Percentiles rank a stretch among this genome's conserved stretches.
These are phyloP conservation scores for Dorcus hopei DNA, from an alignment of 2,888 invertebrate genomes.

Conservation along the genomic window DNA sequence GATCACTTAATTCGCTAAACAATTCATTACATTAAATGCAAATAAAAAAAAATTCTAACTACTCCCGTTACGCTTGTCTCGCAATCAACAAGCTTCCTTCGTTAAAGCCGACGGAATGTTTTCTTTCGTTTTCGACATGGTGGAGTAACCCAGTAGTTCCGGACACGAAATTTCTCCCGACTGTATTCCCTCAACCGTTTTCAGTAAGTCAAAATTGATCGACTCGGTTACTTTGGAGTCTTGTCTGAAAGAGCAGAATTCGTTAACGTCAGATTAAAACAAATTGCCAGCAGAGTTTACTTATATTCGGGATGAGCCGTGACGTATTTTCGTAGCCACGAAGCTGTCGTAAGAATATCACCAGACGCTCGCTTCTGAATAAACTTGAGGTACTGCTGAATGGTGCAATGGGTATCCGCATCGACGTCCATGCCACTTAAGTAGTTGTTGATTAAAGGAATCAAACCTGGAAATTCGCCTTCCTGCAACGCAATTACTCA, in stretches of 20 bases:
- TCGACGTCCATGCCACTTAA: slow-evolving; percentile 95
- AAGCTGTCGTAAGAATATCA: slow-evolving; percentile 87
- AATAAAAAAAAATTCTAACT: too few species aligned
- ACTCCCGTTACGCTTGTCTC: too few species aligned
- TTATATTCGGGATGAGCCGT: slow-evolving; percentile 84
- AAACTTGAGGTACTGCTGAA: slow-evolving; percentile 92
- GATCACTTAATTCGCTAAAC: too few species aligned
- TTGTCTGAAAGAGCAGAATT: slow-evolving; percentile 50
- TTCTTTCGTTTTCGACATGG: slow-evolving; percentile 78
- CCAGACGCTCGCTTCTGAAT: slow-evolving; percentile 87
- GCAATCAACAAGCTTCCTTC: slow-evolving; percentile 33
- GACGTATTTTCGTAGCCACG: slow-evolving; percentile 92
- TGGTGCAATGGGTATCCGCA: slow-evolving; percentile 96
- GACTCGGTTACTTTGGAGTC: slow-evolving; percentile 86
- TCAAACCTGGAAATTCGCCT: slow-evolving; percentile 89
- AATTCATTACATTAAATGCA: too few species aligned
- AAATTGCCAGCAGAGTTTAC: slow-evolving; percentile 50
- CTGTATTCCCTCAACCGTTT: slow-evolving; percentile 71
- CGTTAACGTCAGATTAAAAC: background rate
- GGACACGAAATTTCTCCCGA: slow-evolving; percentile 69
- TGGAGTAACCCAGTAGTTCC: slow-evolving; percentile 70
- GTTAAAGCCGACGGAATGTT: slow-evolving; percentile 74
- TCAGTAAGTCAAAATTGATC: slow-evolving; percentile 88
- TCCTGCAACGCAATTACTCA: slow-evolving; percentile 52
- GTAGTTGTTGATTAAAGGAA: slow-evolving; percentile 92